Conservation (phyloP, 1,140 invertebrate species). For the Pachypeltis micranthus region DNA sequence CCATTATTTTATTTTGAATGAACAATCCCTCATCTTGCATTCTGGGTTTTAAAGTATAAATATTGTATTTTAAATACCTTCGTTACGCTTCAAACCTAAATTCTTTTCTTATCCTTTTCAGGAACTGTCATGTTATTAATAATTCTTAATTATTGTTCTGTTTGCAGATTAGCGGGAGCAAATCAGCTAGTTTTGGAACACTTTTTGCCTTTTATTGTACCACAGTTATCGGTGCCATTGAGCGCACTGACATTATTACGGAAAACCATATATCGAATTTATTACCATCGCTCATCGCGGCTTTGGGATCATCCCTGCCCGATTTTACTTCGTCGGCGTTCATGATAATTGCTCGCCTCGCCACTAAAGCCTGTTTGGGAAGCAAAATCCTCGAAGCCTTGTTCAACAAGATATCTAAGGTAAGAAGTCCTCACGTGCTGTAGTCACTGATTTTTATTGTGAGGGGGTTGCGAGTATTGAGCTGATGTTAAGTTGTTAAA, state of each 20-base stretch:
- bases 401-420: constrained; percentile 45
- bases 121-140: background rate
- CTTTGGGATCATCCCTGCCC: constrained; percentile 48
- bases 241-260: constrained; percentile 32
- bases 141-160: constrained; percentile 12
- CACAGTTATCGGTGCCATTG: constrained; percentile 56
- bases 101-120: background rate
- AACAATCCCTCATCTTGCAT: no score
- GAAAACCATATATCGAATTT: constrained; percentile 58
- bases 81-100: no score
- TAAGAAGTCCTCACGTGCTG: no score
- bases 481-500: no score
- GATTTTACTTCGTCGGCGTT: constrained; percentile 63
- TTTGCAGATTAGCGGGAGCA: constrained; percentile 36
- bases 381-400: constrained; percentile 46
- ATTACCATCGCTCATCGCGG: constrained; percentile 53
- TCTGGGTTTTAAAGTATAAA: no score
- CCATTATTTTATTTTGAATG: no score
- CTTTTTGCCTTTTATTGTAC: constrained; percentile 67
- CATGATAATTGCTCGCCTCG: constrained; percentile 47
- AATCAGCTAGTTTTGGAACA: constrained; percentile 48
- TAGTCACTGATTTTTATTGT: no score
- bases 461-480: no score
- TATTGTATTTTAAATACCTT: no score
- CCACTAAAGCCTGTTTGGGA: constrained; percentile 50